Evolutionary conservation across 2,888 invertebrate genomes (phyloP).

Genomic region (Thumatha senex): DNA sequence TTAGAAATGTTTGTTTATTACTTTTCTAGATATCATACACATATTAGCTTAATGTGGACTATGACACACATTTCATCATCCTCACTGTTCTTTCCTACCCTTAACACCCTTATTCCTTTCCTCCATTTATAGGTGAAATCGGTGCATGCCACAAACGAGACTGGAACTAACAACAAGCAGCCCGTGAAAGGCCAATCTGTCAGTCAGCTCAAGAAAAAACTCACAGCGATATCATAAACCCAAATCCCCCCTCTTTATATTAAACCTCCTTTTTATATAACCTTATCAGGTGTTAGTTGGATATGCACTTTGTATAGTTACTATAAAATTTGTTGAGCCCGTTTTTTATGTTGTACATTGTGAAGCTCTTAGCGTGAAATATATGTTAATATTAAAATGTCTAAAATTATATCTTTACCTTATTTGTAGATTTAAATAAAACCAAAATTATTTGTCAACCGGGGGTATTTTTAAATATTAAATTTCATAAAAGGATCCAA

Average conservation of each 20-base stretch:
- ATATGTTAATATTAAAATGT: too few relatives aligned
- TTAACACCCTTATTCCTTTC: slow-evolving; percentile 3
- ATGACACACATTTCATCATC: too few relatives aligned
- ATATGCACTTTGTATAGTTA: slow-evolving; percentile 20
- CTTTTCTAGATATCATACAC: too few relatives aligned
- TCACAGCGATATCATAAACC: slow-evolving; percentile 54
- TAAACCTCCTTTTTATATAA: neutral
- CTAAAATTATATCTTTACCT: too few relatives aligned
- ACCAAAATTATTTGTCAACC: too few relatives aligned
- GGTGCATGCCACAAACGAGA: slow-evolving; percentile 78
- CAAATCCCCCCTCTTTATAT: neutral
- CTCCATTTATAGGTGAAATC: slow-evolving; percentile 59
- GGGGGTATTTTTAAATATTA: too few relatives aligned
- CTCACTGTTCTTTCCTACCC: neutral
- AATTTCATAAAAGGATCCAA: too few relatives aligned
- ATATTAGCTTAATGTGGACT: too few relatives aligned
- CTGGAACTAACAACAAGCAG: slow-evolving; percentile 63
- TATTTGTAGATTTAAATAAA: too few relatives aligned
- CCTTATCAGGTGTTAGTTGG: slow-evolving; percentile 11
- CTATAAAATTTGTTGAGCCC: neutral
- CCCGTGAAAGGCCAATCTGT: slow-evolving; percentile 62
- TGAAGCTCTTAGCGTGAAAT: too few relatives aligned
- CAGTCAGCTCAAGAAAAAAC: slow-evolving; percentile 74
- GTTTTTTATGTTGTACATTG: neutral
- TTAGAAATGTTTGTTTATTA: too few relatives aligned